A percentile compares a stretch with the other conserved stretches of the same genome.
Evolutionary conservation across 2,888 invertebrate species (phyloP).

Genomic region (Drosophila testacea): DNA sequence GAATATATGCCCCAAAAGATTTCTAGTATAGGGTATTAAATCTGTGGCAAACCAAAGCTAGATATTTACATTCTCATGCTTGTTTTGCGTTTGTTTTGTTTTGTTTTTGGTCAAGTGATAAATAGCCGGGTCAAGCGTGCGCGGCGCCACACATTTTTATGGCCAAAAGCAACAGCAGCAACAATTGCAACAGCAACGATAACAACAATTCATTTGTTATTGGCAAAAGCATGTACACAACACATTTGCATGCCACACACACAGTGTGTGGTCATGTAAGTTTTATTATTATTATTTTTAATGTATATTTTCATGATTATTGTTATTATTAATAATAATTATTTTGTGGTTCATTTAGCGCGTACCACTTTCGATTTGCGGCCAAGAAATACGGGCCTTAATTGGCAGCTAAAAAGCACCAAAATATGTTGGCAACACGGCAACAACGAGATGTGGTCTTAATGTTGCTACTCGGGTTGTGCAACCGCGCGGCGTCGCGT

Average conservation of each 20-base stretch:
- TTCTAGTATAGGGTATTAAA: conserved; percentile 2
- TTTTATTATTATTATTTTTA: conserved; percentile 18
- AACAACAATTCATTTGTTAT: conserved; percentile 11
- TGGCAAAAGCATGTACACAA: conserved; percentile 8
- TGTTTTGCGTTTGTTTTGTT: conserved; percentile 2
- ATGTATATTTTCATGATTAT: neutral
- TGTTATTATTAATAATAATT: conserved; percentile 23
- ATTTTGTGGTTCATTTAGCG: conserved; percentile 21
- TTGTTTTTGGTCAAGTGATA: conserved; percentile 30
- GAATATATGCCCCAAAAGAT: neutral
- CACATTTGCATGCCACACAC: conserved; percentile 37
- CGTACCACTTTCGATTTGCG: conserved; percentile 43
- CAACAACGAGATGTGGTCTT: conserved; percentile 8
- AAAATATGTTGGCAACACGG: neutral
- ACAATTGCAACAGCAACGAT: neutral
- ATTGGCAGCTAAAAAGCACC: conserved; percentile 27
- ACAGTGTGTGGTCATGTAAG: conserved; percentile 14
- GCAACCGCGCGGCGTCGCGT: conserved; percentile 66
- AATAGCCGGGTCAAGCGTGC: conserved; percentile 46
- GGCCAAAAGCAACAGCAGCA: conserved; percentile 4
- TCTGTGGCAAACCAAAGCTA: neutral
- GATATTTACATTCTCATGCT: neutral
- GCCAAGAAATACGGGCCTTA: conserved; percentile 19
- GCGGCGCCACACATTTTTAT: conserved; percentile 19
- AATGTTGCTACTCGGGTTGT: conserved; percentile 33